Evolutionary conservation across 2,888 invertebrate species (phyloP), one percentile per base, ranked within the genome.

Genomic region (Habroteleia sp.): DNA sequence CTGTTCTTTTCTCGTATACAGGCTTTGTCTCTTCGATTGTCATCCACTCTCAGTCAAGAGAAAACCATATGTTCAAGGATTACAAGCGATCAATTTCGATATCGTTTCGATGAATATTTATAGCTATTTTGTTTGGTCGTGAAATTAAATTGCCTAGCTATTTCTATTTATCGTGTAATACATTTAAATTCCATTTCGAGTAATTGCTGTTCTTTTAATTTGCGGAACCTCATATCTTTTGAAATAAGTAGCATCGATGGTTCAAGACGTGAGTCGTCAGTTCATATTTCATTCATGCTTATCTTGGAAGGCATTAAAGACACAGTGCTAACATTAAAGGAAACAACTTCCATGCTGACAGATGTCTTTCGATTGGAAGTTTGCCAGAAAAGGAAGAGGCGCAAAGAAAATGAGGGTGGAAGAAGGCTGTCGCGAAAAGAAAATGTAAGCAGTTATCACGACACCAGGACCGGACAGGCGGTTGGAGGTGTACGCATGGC

Each of bases 401-500:
- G 46, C 50, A 41, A 74, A 71, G 65, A 69, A 66, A 68, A 39
- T 58, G 60, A 73, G 73, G 41, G 74, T 63, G 39, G 37, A 54
- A 52, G 68, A 76, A 72, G 27, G 39, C 37, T 41, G 56, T 50
- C 50, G 60, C 27, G 56, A 42, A 39, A 56, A 77, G 82, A 80
- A 84, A 84, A 84, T 82, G 76, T 73, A 74, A 75, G 76, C 81
- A 77, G 85, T 85, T 82, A 84, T 83, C 84, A 80, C 66, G 80
- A 81, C 79, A 56, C 79, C 77, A 79, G 46, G 56, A 68, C 76
- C 63, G 77, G 75, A 79, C 78, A 78, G 81, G 83, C 82, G 81
- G 79, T 81, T 72, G 78, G 81, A 83, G 82, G 81, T 81, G 85
- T 82, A 87, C 81, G 83, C 87, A 88, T 85, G 88, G 87, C 88